phyloP scores from a whole-genome alignment of 2,888 invertebrate species.

The Hirtodrosophila histrioides region DNA sequence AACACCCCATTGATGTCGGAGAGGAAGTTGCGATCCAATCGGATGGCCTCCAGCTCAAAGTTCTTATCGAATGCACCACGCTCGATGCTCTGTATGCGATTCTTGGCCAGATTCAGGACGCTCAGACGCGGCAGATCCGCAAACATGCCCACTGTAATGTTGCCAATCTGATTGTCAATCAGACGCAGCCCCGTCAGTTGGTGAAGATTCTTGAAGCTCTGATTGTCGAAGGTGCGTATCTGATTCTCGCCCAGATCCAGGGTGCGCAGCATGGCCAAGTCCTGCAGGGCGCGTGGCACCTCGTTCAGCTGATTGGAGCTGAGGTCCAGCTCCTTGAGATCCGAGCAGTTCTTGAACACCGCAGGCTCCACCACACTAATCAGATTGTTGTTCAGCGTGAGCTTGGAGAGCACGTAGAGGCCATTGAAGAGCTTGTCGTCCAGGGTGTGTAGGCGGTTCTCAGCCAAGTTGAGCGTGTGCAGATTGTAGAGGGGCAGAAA shows the following conservation, averaged over 20 bases:
- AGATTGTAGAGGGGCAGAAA: slow-evolving; percentile 94
- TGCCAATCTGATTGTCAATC: slow-evolving; percentile 95
- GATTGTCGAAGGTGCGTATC: slow-evolving; percentile 91
- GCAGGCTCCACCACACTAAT: slow-evolving; percentile 91
- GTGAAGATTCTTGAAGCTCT: slow-evolving; percentile 93
- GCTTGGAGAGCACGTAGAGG: slow-evolving; percentile 91
- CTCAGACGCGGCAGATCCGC: slow-evolving; percentile 93
- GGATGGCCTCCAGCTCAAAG: slow-evolving; percentile 92
- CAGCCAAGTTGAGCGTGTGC: slow-evolving; percentile 94
- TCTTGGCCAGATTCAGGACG: slow-evolving; percentile 94
- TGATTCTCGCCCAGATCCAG: slow-evolving; percentile 96
- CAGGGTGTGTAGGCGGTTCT: slow-evolving; percentile 92
- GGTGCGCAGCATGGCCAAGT: slow-evolving; percentile 92
- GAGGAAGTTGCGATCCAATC: slow-evolving; percentile 94
- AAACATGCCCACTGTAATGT: slow-evolving; percentile 93
- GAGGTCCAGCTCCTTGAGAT: slow-evolving; percentile 94
- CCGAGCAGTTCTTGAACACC: slow-evolving; percentile 94
- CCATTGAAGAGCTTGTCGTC: slow-evolving; percentile 93
- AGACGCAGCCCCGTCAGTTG: slow-evolving; percentile 94
- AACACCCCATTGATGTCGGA: slow-evolving; percentile 96
- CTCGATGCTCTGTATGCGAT: slow-evolving; percentile 94
- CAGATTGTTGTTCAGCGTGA: slow-evolving; percentile 93
- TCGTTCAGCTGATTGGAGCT: slow-evolving; percentile 93
- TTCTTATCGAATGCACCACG: slow-evolving; percentile 93
- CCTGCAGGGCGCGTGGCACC: slow-evolving; percentile 93